These are phyloP conservation scores for Andrena dorsata DNA, from an alignment of 2,888 invertebrate species.

Conservation along the genomic window DNA sequence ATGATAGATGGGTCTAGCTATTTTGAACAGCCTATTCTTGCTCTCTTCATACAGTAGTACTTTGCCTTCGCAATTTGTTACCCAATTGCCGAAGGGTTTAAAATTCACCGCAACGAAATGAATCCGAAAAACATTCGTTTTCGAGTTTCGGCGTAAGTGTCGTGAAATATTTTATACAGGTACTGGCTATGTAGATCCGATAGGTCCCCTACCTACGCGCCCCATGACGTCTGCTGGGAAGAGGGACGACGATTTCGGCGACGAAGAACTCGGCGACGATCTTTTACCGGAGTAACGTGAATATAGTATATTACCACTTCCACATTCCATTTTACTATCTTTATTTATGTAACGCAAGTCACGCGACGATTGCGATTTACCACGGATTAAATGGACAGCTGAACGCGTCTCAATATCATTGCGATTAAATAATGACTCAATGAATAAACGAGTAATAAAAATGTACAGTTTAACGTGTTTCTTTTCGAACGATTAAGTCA, in stretches of 20 bases:
- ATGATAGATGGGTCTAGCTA: slow-evolving; percentile 78
- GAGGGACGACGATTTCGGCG: slow-evolving; percentile 89
- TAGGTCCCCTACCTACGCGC: slow-evolving; percentile 87
- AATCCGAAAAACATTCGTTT: not conserved
- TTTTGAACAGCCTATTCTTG: slow-evolving; percentile 75
- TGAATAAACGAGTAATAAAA: slow-evolving; percentile 17
- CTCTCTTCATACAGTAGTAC: slow-evolving; percentile 57
- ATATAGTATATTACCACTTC: slow-evolving; percentile 17
- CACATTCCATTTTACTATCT: slow-evolving; percentile 6
- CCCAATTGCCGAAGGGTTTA: slow-evolving; percentile 7
- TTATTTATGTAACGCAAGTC: slow-evolving; percentile 14
- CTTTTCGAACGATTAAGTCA: not conserved
- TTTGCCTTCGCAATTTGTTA: slow-evolving; percentile 24
- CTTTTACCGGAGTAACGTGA: slow-evolving; percentile 88
- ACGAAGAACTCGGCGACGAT: slow-evolving; percentile 91
- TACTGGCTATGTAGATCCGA: slow-evolving; percentile 86
- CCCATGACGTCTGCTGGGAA: slow-evolving; percentile 87
- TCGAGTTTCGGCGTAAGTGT: not conserved
- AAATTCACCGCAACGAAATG: not conserved
- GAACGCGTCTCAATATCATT: not conserved
- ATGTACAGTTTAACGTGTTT: not conserved
- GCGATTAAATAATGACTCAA: not conserved
- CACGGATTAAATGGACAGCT: not conserved
- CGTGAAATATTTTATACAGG: slow-evolving; percentile 80
- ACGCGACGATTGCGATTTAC: not conserved